These are phyloP conservation scores for Calvadosia cruxmelitensis DNA, from an alignment of 30 jellyfish, hydroid and myxozoan species.

Conservation along the genomic window DNA sequence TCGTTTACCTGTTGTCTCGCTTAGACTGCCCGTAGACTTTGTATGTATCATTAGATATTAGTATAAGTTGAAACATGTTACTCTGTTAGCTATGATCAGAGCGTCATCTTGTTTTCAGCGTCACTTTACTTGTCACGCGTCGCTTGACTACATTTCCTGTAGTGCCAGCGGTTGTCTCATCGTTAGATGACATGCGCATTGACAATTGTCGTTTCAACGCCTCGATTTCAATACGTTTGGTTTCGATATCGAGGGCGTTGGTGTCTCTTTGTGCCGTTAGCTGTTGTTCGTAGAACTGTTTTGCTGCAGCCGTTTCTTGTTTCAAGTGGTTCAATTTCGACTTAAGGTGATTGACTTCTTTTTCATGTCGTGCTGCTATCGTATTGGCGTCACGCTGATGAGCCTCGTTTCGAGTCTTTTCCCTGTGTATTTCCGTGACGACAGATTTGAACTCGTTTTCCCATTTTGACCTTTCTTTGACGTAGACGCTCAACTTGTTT, in stretches of 20 bases:
- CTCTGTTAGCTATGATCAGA: no score
- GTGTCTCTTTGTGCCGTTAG: constrained; percentile 29
- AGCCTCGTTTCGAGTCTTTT: constrained; percentile 12
- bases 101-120: not conserved
- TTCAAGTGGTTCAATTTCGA: constrained; percentile 26
- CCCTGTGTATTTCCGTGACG: constrained; percentile 38
- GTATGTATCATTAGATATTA: no score
- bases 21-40: no score
- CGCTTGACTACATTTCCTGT: not conserved
- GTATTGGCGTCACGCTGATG: constrained; percentile 28
- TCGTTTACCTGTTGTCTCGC: no score
- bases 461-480: constrained; percentile 51
- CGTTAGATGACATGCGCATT: not conserved
- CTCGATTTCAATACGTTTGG: constrained; percentile 39
- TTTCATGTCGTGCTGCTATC: constrained; percentile 19
- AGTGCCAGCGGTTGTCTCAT: not conserved
- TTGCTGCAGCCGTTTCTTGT: constrained; percentile 12
- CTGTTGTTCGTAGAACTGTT: constrained; percentile 26
- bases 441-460: constrained; percentile 36
- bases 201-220: constrained; percentile 27
- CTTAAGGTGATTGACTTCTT: constrained; percentile 25
- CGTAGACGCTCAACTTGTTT: constrained; percentile 7
- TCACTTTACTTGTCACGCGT: not conserved
- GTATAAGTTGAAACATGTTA: no score
- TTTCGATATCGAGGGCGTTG: constrained; percentile 39